phyloP scores from a whole-genome alignment of 2,888 invertebrate genomes.

The Chymomyza caudatula region DNA sequence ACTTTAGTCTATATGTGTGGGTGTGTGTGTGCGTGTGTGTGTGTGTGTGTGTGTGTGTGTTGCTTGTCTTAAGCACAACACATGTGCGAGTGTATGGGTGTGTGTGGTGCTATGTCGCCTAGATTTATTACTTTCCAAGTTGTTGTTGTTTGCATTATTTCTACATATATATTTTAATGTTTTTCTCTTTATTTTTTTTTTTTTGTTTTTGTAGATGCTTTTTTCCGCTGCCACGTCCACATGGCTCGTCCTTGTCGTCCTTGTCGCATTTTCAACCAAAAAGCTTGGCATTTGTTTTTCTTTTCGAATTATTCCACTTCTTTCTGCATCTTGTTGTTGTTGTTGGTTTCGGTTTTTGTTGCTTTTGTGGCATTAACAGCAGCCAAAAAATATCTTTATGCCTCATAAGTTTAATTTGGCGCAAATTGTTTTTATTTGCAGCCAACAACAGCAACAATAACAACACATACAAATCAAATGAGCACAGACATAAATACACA shows the following conservation, averaged over 20 bases:
- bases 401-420: slow-evolving; percentile 74
- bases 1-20: slow-evolving; percentile 57
- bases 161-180: slow-evolving; percentile 44
- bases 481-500: neutral
- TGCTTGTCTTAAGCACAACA: neutral
- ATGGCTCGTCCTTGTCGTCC: slow-evolving; percentile 2
- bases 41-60: neutral
- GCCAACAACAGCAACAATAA: slow-evolving; percentile 46
- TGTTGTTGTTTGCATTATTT: slow-evolving; percentile 47
- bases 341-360: slow-evolving; percentile 23
- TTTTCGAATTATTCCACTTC: slow-evolving; percentile 19
- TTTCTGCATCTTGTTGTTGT: slow-evolving; percentile 7
- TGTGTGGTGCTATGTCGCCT: slow-evolving; percentile 41
- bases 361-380: slow-evolving; percentile 58
- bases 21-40: slow-evolving; percentile 12
- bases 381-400: slow-evolving; percentile 72
- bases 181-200: slow-evolving; percentile 27
- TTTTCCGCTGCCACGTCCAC: neutral
- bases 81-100: neutral
- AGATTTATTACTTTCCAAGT: slow-evolving; percentile 70
- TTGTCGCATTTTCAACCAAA: slow-evolving; percentile 45
- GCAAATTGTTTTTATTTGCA: slow-evolving; percentile 71
- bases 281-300: slow-evolving; percentile 51
- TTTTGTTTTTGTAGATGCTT: slow-evolving; percentile 19
- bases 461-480: slow-evolving; percentile 35